These are phyloP conservation scores for Atherinosoma microstoma DNA, from an alignment of 2,797 vertebrate genomes.

Conservation along the genomic window DNA sequence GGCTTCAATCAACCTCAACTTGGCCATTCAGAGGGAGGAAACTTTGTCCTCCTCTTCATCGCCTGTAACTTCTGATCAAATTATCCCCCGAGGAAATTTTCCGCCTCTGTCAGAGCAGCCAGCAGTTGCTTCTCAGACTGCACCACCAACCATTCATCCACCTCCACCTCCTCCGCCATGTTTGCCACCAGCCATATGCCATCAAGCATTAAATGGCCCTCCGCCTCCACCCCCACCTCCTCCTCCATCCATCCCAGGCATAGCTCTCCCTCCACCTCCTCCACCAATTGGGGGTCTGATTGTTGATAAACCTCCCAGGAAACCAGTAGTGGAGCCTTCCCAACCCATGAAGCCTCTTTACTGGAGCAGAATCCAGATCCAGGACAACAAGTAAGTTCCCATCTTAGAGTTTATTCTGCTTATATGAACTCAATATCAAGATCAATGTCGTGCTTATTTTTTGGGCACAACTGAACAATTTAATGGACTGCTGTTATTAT, in stretches of 20 bases:
- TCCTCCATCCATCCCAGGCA: conserved; percentile 56
- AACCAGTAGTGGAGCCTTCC: conserved; percentile 88
- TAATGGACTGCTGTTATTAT: not conserved
- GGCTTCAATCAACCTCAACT: conserved; percentile 82
- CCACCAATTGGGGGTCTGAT: conserved; percentile 50
- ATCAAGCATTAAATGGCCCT: conserved; percentile 20
- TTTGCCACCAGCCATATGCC: conserved; percentile 6
- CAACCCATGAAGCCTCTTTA: conserved; percentile 96
- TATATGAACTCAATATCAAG: not conserved
- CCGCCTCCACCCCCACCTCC: conserved; percentile 51
- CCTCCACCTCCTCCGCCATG: conserved; percentile 66
- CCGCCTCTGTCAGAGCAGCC: conserved; percentile 37
- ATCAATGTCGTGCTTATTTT: not conserved
- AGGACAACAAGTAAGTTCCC: conserved; percentile 86
- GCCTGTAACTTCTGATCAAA: conserved; percentile 41
- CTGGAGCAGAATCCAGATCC: conserved; percentile 95
- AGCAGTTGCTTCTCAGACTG: conserved; percentile 48
- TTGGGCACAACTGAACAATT: not conserved
- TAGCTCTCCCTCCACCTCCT: conserved; percentile 49
- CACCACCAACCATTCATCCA: conserved; percentile 43
- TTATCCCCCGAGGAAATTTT: conserved; percentile 47
- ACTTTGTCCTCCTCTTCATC: conserved; percentile 36
- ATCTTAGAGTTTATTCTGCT: not conserved
- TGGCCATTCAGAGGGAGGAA: conserved; percentile 62
- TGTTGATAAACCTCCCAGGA: conserved; percentile 83